Evolutionary conservation across 2,888 invertebrate genomes (phyloP).

Genomic region (Thelaira solivaga): DNA sequence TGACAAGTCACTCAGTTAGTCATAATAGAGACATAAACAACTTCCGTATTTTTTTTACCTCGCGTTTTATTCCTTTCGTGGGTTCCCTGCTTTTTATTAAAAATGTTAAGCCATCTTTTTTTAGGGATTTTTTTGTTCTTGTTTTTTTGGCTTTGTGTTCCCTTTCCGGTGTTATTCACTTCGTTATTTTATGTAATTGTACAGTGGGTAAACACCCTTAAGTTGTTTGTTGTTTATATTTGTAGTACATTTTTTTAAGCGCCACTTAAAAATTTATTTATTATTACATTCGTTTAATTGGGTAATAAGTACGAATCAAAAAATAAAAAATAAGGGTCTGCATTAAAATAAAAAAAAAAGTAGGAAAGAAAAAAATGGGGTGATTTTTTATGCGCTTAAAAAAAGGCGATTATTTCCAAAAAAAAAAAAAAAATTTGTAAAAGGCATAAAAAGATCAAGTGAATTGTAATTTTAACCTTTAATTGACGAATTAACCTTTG

Average conservation of each 20-base stretch:
- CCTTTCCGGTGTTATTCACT: conserved; percentile 6
- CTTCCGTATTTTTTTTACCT: conserved; percentile 53
- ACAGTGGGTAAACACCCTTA: conserved; percentile 52
- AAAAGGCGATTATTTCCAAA: conserved; percentile 43
- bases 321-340: conserved; percentile 38
- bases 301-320: conserved; percentile 25
- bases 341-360: conserved; percentile 31
- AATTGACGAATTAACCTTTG: conserved; percentile 55
- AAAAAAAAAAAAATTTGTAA: no score
- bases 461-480: conserved; percentile 46
- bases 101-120: conserved; percentile 9
- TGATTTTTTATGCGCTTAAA: conserved; percentile 57
- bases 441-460: conserved; percentile 47
- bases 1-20: conserved; percentile 9
- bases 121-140: conserved; percentile 1
- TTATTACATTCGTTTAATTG: conserved; percentile 42
- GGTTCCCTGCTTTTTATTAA: conserved; percentile 24
- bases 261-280: conserved; percentile 55
- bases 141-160: not conserved
- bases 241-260: conserved; percentile 49
- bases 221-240: conserved; percentile 29
- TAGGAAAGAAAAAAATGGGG: conserved; percentile 34
- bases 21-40: conserved; percentile 43
- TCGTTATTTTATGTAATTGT: conserved; percentile 34
- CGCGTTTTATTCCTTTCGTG: conserved; percentile 26